These are phyloP conservation scores for Elachura formosa DNA, from an alignment of 2,113 vertebrate genomes.

Conservation along the genomic window DNA sequence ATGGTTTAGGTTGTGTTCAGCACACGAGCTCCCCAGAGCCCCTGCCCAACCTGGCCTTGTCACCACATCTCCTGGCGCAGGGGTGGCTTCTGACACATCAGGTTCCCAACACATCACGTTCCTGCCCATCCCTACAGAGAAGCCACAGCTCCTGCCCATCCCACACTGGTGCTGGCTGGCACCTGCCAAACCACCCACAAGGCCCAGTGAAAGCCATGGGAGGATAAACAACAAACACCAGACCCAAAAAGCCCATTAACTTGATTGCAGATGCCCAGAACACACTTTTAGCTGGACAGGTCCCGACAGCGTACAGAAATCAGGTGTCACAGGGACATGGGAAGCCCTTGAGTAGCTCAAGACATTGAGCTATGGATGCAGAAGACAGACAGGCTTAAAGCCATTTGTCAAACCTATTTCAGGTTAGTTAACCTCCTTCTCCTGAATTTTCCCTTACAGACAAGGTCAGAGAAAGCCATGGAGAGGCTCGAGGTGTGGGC, in stretches of 20 bases:
- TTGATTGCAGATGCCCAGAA: neutral
- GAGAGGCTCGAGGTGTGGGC: accelerated
- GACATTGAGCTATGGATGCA: neutral
- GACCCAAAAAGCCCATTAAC: neutral
- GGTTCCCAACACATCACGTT: accelerated
- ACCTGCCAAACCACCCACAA: neutral
- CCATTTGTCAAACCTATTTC: neutral
- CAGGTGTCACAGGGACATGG: accelerated
- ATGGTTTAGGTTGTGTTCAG: accelerated
- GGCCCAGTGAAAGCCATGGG: neutral
- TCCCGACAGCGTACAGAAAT: neutral
- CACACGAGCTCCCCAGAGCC: accelerated
- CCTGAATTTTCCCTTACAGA: neutral
- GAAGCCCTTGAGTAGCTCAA: neutral
- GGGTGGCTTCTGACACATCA: accelerated
- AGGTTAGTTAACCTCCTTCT: neutral
- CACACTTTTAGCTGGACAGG: neutral
- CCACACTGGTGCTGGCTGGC: neutral
- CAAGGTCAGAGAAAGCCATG: neutral
- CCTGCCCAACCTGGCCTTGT: neutral
- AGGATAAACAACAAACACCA: neutral
- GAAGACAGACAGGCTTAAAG: neutral
- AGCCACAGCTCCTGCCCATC: neutral
- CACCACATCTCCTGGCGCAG: neutral
- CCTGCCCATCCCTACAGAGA: neutral